Base-by-base conservation (phyloP, 2,888 invertebrate genomes). In the Mesodorylaimus sp. region DNA sequence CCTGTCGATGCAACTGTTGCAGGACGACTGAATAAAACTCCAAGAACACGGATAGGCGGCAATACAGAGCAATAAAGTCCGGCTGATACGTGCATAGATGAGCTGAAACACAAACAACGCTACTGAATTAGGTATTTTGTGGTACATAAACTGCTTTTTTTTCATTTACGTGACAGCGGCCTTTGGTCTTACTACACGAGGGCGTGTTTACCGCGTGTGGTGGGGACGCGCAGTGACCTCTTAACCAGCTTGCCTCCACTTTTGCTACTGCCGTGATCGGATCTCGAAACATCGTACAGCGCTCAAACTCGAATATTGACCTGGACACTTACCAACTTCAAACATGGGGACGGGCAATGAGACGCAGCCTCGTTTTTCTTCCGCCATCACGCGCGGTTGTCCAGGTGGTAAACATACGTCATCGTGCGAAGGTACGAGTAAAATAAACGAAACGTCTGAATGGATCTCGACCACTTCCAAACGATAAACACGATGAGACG, bases 1-100 rank as follows among this genome's bases (percentile, higher is more conserved):
- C 74, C 70, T 91, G 88, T 60, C 93, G 74, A 58, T 87, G 87
- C 29, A 83, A 80, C 64, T 91, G 89, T 55, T 87, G 87, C 2
- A 91, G 89, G 58, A 87, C 74, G 0, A 84, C 81, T 0, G 83
- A 80, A 61, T 93, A 91, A 64, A 89, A 72, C 69, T 97, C 95
- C 52, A 95, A 70, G 52, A 89, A 82, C 59, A 89, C 87, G 59
- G 89, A 91, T 19, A 95, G 74, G 52, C 86, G 79, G 1, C 88
- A 83, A 71, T 93, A 95, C 64, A 85, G 79, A 60, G 81, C 80
- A 49, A 95, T 79, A 54, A 95, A 81, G 58, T 80, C 82, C 46
- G 78, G 78, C 65, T 91, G 88, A 69, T 95, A 97, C 1, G 93
- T 89, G 62, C 80, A 81, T 54, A 93, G 74, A 66, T 95, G 91